Evolutionary conservation across 1,140 invertebrate genomes (phyloP).

Genomic region (Probaryconus sp.): DNA sequence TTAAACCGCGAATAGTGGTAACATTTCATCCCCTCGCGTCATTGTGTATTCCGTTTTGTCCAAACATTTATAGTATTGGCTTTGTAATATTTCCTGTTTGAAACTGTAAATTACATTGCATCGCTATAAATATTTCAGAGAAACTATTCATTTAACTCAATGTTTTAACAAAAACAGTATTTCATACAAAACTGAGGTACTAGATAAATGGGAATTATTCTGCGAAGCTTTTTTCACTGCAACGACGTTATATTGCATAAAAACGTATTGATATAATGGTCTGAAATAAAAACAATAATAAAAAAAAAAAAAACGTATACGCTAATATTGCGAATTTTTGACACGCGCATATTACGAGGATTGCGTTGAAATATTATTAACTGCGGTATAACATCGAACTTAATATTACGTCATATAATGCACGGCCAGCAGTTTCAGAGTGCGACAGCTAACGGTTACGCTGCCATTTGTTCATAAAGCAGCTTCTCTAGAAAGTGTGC

Average conservation of each 20-base stretch:
- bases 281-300: no score
- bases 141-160: slow-evolving; percentile 5
- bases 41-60: no score
- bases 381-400: slow-evolving; percentile 2
- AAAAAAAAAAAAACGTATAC: no score
- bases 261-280: no score
- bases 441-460: slow-evolving; percentile 20
- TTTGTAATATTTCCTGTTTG: no score
- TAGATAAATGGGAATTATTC: slow-evolving; percentile 6
- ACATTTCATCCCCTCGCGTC: no score
- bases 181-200: slow-evolving; percentile 1
- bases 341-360: not conserved
- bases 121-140: slow-evolving; percentile 13
- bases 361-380: not conserved
- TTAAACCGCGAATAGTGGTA: no score
- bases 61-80: no score
- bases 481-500: slow-evolving; percentile 38
- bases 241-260: not conserved
- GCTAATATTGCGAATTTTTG: not conserved
- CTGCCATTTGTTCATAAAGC: slow-evolving; percentile 21
- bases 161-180: slow-evolving; percentile 9
- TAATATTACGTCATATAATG: slow-evolving; percentile 16
- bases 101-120: no score
- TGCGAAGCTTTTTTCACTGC: not conserved
- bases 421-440: slow-evolving; percentile 5